phyloP scores from a whole-genome alignment of 2,113 vertebrate species.

The Progne subis region DNA sequence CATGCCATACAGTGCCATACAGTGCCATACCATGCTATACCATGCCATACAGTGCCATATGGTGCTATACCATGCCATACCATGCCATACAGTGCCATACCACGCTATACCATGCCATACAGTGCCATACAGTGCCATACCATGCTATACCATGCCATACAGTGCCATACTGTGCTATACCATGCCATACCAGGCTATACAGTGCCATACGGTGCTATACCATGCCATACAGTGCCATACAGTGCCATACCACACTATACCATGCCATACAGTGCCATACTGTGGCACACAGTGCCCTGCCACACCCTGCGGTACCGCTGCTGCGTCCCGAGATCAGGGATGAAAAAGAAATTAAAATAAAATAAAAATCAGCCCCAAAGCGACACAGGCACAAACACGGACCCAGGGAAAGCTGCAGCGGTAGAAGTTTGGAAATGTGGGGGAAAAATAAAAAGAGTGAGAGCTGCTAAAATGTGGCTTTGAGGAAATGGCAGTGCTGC shows the following conservation, averaged over 20 bases:
- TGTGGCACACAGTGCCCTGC: no score
- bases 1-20: rapidly evolving
- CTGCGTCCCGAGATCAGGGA: rapidly evolving
- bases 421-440: rapidly evolving
- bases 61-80: not conserved
- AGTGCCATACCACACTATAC: rapidly evolving
- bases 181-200: rapidly evolving
- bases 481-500: not conserved
- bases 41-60: not conserved
- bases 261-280: not conserved
- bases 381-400: rapidly evolving
- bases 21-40: rapidly evolving
- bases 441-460: not conserved
- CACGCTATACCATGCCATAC: not conserved
- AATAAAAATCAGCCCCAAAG: not conserved
- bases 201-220: not conserved
- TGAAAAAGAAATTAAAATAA: no score
- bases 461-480: rapidly evolving
- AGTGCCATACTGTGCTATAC: not conserved
- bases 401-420: rapidly evolving
- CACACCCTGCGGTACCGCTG: rapidly evolving
- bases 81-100: not conserved
- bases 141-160: not conserved
- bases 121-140: not conserved
- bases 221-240: not conserved